Conservation (phyloP, 1,140 invertebrate genomes). For the Tenebrio molitor region DNA sequence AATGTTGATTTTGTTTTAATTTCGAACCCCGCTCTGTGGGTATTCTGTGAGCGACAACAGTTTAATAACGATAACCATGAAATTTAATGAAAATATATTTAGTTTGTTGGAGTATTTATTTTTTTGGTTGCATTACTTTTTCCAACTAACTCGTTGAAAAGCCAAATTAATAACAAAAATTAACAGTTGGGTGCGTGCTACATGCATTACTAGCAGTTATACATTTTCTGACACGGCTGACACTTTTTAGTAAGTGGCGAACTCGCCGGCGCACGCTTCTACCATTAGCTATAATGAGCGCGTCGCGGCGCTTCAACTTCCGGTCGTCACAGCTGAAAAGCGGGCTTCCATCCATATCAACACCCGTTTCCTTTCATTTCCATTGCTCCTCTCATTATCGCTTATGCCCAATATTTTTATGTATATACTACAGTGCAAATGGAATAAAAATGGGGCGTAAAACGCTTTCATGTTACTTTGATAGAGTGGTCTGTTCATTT, state of each 20-base stretch:
- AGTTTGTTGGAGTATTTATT: too few relatives aligned
- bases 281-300: slow-evolving; percentile 54
- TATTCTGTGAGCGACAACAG: too few relatives aligned
- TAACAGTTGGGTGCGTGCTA: too few relatives aligned
- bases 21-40: too few relatives aligned
- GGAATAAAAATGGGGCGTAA: slow-evolving; percentile 18
- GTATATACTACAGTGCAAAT: slow-evolving; percentile 28
- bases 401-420: slow-evolving; percentile 30
- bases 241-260: slow-evolving; percentile 11
- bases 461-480: slow-evolving; percentile 10
- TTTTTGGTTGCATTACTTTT: too few relatives aligned
- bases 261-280: slow-evolving; percentile 8
- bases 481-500: slow-evolving; percentile 13
- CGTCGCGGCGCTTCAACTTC: slow-evolving; percentile 55
- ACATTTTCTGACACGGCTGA: background rate
- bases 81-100: too few relatives aligned
- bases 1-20: too few relatives aligned
- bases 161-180: too few relatives aligned
- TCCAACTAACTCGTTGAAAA: too few relatives aligned
- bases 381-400: slow-evolving; percentile 53
- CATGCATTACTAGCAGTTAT: too few relatives aligned
- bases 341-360: slow-evolving; percentile 56
- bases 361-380: slow-evolving; percentile 54
- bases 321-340: slow-evolving; percentile 57
- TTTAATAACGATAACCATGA: too few relatives aligned